Percentiles rank a stretch among this genome's conserved stretches.
Conservation (phyloP, 2,797 vertebrate species). For the Melanogrammus aeglefinus region DNA sequence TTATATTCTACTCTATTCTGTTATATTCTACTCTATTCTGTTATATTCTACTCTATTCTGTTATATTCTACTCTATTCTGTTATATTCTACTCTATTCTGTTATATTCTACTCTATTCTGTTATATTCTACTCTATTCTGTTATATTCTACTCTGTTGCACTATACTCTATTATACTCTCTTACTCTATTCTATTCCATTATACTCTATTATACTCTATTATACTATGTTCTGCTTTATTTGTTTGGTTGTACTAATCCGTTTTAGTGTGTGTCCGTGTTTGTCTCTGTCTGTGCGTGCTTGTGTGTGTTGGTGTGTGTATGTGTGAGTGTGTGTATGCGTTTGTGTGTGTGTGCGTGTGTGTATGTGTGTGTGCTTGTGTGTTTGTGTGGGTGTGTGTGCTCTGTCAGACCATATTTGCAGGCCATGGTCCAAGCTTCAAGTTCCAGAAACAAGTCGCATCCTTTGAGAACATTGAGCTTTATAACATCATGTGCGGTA, state of each 20-base stretch:
- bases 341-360: no score
- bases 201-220: neutral
- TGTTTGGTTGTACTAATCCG: no score
- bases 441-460: constrained; percentile 87
- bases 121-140: neutral
- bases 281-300: no score
- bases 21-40: neutral
- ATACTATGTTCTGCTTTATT: neutral
- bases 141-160: no score
- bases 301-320: no score
- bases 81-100: constrained; percentile 38
- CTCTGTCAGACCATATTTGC: constrained; percentile 87
- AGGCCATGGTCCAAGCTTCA: constrained; percentile 92
- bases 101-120: neutral
- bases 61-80: neutral
- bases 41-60: no score
- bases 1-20: no score
- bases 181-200: neutral
- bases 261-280: no score
- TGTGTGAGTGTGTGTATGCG: no score
- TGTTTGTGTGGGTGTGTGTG: no score
- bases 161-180: no score
- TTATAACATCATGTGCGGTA: constrained; percentile 98
- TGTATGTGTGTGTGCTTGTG: no score
- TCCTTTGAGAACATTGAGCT: constrained; percentile 97